Base-by-base conservation (phyloP, 2,113 vertebrate species). In the Leuciscus idus region DNA sequence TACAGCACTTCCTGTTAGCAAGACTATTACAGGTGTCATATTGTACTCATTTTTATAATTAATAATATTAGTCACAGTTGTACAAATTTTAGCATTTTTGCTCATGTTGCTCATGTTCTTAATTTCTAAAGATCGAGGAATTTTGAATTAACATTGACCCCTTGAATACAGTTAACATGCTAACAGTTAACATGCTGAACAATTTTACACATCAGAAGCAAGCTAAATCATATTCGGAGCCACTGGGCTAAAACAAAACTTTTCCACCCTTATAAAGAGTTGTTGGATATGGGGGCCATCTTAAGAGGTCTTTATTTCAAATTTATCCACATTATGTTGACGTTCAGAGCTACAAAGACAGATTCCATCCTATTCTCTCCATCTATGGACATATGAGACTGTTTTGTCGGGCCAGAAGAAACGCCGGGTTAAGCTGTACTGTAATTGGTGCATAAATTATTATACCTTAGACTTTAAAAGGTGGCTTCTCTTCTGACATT, bases 401-500 rank as follows among this genome's bases (percentile, higher is more conserved):
- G 55, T 84, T 87, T 90, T 90, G 82, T 85, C 86, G 30, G 43
- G 50, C 5, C 61, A 11, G 15, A 23, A 26, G 66, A 75, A 74
- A 66, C 17, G 48, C 57, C 50, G 39, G 43, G 26, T 81, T 28
- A 11, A 79, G 86, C 80, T 48, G 61, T 59, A 28, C 26, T 81
- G 62, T 55, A 79, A 84, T 61, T 85, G 36, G 72, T 79, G 55
- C 62, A 76, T 90, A 86, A 90, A 85, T 88, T 86, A 73, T 86
- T 87, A 75, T 83, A 78, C 48, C 6, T 30, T 68, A 33, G 62
- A 72, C 84, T 88, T 87, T 85, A 75, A 89, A 87, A 84, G 64
- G 73, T 21, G 66, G 68, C 85, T 82, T 86, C 74, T 78, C 76
- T 76, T 90, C 88, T 91, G 76, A 87, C 87, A 73, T 68, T 66